Base-by-base conservation (phyloP, 1,140 invertebrate genomes). In the Anthonomus grandis region DNA sequence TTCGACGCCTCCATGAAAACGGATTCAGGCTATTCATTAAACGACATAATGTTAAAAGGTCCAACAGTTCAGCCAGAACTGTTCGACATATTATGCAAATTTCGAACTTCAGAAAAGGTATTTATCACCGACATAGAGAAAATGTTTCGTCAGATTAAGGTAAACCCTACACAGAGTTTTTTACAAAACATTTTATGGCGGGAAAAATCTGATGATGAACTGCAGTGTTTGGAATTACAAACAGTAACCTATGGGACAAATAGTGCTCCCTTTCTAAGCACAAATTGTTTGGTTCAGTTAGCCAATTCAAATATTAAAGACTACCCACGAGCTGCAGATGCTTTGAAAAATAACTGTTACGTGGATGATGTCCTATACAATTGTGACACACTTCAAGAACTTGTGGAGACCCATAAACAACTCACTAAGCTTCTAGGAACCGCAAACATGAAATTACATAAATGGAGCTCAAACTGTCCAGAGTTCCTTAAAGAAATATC, bases 151-250 rank as follows among this genome's bases (percentile, higher is more conserved):
- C 70, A 75, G 48, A 64, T 77, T 19, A 21, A 22, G 10, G 47
- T 76, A 5, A 22, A 63, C 53, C 38, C 53, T 22, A 41, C 56
- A 13, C 64, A 75, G 41, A 19, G 19, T 13, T 54, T 62, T 15
- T 63, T 69, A 37, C 73, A 74, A 53, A 44, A 66, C 37, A 74
- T 77, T 31, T 10, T 77, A 2, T 77, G 74, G 73, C 41, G 71
- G 21, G 23, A 59, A 17, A 8, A 49, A 3, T 54, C 46, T 1
- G 46, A 39, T 18, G 48, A 71, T 22, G 21, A 53, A 1, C 41
- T 74, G 0, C 56, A 38, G 21, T 62, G 60, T n/a, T 74, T 60
- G 62, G 60, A 62, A 51, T 36, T 76, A 0, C 52, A 51, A 8
- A 75, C 70, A 1, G 64, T 76, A 5, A 74, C 71, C 0, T 78